Conservation (phyloP, 53 echinoderm and acorn worm species). For the Zoroaster sp. region DNA sequence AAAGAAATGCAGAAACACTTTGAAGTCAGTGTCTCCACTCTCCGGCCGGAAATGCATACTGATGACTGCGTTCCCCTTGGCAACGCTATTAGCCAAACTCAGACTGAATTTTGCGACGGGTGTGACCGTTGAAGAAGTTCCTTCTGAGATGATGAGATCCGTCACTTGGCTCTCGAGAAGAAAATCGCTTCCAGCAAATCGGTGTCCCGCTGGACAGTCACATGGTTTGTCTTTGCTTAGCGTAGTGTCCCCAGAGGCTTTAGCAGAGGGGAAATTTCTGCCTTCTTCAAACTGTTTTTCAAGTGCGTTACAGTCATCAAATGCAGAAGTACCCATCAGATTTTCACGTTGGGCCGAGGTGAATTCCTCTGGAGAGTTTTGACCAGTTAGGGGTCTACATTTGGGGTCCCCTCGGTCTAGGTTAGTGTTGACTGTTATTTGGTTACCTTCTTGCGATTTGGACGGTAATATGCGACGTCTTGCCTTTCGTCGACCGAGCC, state of each 20-base stretch:
- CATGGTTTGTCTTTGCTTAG: neutral
- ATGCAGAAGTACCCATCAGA: neutral
- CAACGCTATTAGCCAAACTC: neutral
- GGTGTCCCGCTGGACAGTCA: neutral
- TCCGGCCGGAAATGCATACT: conserved; percentile 41
- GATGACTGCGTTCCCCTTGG: neutral
- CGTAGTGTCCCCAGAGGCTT: neutral
- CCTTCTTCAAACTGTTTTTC: neutral
- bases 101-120: conserved; percentile 17
- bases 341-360: neutral
- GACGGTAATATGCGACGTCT: conserved; percentile 57
- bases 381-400: too few relatives aligned
- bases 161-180: conserved; percentile 64
- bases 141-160: conserved; percentile 29
- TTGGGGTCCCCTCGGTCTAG: neutral
- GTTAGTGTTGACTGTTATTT: neutral
- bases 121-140: neutral
- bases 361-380: neutral
- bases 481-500: conserved; percentile 86
- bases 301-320: neutral
- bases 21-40: conserved; percentile 50
- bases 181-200: neutral
- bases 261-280: neutral
- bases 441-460: conserved; percentile 6
- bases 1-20: conserved; percentile 76